These are phyloP conservation scores for Antheraea assamensis DNA, from an alignment of 2,888 invertebrate genomes.

Conservation along the genomic window DNA sequence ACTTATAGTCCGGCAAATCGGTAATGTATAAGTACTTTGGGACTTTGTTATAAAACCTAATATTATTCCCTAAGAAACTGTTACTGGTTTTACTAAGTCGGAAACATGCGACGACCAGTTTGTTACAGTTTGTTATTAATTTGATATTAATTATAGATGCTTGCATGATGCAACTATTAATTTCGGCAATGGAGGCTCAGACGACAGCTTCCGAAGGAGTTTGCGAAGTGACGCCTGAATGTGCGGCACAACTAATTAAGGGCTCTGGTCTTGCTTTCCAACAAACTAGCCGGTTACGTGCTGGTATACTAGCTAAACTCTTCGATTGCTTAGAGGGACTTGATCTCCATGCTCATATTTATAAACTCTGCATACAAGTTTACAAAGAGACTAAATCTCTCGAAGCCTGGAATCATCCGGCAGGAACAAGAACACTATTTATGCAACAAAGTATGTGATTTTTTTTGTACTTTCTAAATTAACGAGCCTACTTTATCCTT, in stretches of 20 bases:
- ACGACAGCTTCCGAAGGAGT: constrained; percentile 62
- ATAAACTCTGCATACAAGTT: constrained; percentile 73
- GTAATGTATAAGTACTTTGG: no score
- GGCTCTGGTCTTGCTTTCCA: constrained; percentile 73
- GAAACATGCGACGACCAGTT: no score
- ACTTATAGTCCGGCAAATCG: no score
- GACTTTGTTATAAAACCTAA: no score
- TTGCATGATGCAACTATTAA: constrained; percentile 73
- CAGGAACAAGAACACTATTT: constrained; percentile 70
- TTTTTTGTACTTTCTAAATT: constrained; percentile 15
- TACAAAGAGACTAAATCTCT: constrained; percentile 75
- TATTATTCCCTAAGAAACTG: no score
- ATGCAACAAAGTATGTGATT: constrained; percentile 70
- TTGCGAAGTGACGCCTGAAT: constrained; percentile 70
- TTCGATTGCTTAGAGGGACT: constrained; percentile 72
- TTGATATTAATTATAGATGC: constrained; percentile 59
- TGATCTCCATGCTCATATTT: constrained; percentile 67
- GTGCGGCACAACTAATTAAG: constrained; percentile 62
- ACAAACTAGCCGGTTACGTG: constrained; percentile 67
- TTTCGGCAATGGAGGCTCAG: constrained; percentile 74
- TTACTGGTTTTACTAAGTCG: no score
- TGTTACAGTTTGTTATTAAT: no score
- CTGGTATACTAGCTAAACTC: constrained; percentile 57
- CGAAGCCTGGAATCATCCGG: constrained; percentile 73
- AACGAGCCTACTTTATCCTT: no score